Evolutionary conservation across 2,797 vertebrate genomes (phyloP), one percentile per base, ranked within the genome.

Genomic region (Acipenser ruthenus): DNA sequence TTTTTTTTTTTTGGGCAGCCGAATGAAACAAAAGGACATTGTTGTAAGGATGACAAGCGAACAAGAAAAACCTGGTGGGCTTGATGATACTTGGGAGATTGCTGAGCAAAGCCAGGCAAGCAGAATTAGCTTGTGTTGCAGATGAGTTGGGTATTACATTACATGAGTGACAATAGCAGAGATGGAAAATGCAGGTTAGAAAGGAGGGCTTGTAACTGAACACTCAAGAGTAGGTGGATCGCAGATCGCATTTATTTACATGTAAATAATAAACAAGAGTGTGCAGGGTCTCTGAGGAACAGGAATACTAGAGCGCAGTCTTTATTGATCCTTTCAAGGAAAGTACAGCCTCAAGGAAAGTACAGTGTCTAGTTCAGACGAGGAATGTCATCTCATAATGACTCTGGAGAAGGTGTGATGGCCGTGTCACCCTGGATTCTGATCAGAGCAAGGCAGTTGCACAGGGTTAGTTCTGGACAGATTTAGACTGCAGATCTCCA

Each of bases 181-280:
- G 74, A 58, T 58, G 67, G 58, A 60, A 72, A 64, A 71, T 73
- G 1, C 49, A 50, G 65, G 60, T 71, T 6, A 74, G 75, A 72
- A 71, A 67, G 79, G 82, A 75, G 51, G 77, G 81, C 66, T 63
- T 68, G 82, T 76, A 87, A 87, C 73, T 73, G 63, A 77, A 88
- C 66, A 77, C 79, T 68, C 18, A 10, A 10, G 23, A 65, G 68
- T 23, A 68, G 81, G 72, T 37, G 23, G 23, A n/a, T 37, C 2
- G 23, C 23, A 37, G 23, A 37, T 37, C 23, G 4, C 23, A 37
- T 37, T 37, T 4, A 37, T 47, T 49, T 65, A 58, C 56, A 58
- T 58, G 67, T 66, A 69, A 49, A 78, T 77, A 79, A 82, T 70
- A 77, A 75, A 58, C 66, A 77, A 67, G 70, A 73, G 73, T 51